A percentile compares a stretch with the other conserved stretches of the same genome.
Evolutionary conservation across 2,797 vertebrate species (phyloP).

Genomic region (Acipenser ruthenus): DNA sequence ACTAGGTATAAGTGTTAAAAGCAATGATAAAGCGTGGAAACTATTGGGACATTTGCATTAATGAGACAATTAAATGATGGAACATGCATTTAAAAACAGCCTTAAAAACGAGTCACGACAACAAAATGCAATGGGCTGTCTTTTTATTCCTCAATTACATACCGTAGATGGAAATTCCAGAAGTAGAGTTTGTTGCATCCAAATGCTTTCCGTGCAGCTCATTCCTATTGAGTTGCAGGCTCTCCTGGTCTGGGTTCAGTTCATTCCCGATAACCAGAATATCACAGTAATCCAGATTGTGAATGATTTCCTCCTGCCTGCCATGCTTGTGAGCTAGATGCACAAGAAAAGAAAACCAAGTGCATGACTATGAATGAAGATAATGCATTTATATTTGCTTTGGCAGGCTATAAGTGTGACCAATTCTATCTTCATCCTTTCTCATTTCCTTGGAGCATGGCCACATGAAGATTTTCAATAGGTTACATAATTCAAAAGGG

Average conservation of each 20-base stretch:
- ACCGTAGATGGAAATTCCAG: constrained; percentile 94
- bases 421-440: neutral
- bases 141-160: constrained; percentile 21
- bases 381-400: constrained; percentile 2
- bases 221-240: constrained; percentile 68
- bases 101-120: too few relatives aligned
- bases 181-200: constrained; percentile 85
- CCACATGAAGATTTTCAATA: neutral
- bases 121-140: too few relatives aligned
- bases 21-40: too few relatives aligned
- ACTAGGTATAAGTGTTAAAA: too few relatives aligned
- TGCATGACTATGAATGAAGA: neutral
- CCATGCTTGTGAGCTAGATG: constrained; percentile 57
- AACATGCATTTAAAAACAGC: too few relatives aligned
- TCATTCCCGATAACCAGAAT: constrained; percentile 81
- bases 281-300: constrained; percentile 94
- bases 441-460: constrained; percentile 1
- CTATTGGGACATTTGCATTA: too few relatives aligned
- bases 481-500: neutral
- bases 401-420: neutral
- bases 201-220: constrained; percentile 77
- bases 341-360: constrained; percentile 33
- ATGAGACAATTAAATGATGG: too few relatives aligned
- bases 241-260: constrained; percentile 71
- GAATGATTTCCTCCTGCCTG: constrained; percentile 77